Percentiles rank a stretch among this genome's conserved stretches.
phyloP scores from a whole-genome alignment of 2,888 invertebrate genomes.

The Hirtodrosophila trivittata region DNA sequence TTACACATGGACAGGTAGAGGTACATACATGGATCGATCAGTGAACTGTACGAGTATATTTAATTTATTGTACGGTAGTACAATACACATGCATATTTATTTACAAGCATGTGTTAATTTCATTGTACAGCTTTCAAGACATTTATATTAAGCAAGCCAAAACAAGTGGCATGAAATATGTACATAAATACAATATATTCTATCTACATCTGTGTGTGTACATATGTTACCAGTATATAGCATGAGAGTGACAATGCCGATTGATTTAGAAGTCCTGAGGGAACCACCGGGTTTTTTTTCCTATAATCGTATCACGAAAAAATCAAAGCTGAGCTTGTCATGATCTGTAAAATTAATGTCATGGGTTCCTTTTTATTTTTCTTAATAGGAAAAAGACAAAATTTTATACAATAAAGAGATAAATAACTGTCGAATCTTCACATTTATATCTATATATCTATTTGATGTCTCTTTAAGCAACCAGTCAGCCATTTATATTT shows the following conservation, averaged over 20 bases:
- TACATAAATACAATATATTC: background rate
- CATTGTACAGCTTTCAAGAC: conserved; percentile 60
- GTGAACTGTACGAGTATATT: conserved; percentile 53
- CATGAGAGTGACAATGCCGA: too few relatives aligned
- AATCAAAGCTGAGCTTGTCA: too few relatives aligned
- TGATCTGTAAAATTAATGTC: too few relatives aligned
- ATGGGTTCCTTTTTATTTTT: too few relatives aligned
- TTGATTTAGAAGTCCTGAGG: too few relatives aligned
- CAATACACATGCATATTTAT: conserved; percentile 64
- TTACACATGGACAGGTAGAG: conserved; percentile 35
- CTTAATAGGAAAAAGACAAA: too few relatives aligned
- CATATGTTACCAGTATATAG: too few relatives aligned
- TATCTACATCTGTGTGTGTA: background rate
- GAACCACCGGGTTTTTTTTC: too few relatives aligned
- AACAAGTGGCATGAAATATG: conserved; percentile 33
- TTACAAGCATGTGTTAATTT: conserved; percentile 64
- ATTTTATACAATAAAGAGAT: too few relatives aligned
- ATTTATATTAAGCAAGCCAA: conserved; percentile 46
- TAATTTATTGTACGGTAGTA: conserved; percentile 44
- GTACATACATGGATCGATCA: conserved; percentile 42
- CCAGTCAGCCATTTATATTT: conserved; percentile 20
- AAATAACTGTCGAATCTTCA: background rate
- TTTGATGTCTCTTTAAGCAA: conserved; percentile 14
- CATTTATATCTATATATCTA: background rate
- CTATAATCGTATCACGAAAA: too few relatives aligned